phyloP scores from a whole-genome alignment of 2,113 vertebrate species.

The Dolichotis patagonum region DNA sequence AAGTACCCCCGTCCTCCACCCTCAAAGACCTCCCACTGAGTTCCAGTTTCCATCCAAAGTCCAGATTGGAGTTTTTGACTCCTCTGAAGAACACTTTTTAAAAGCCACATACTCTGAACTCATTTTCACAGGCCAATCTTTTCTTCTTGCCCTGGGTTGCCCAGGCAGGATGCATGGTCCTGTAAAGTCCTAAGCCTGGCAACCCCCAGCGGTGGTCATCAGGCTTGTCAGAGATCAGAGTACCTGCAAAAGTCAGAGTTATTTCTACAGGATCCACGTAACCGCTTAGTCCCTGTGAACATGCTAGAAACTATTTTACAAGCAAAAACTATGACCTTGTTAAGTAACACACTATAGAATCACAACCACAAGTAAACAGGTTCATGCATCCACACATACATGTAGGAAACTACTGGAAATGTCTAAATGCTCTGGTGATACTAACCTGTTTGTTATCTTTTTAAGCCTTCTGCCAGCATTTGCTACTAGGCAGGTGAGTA shows the following conservation, averaged over 20 bases:
- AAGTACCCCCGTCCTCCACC: slow-evolving; percentile 49
- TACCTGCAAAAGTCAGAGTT: neutral
- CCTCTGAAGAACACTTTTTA: neutral
- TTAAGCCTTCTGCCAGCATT: slow-evolving; percentile 14
- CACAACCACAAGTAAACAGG: slow-evolving; percentile 6
- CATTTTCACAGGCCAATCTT: neutral
- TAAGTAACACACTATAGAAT: neutral
- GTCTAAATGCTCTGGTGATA: neutral
- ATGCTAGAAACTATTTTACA: slow-evolving; percentile 4
- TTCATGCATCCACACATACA: neutral
- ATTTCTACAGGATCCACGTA: neutral
- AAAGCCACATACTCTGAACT: neutral
- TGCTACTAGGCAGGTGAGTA: slow-evolving; percentile 1
- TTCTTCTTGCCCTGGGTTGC: neutral
- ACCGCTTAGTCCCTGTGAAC: neutral
- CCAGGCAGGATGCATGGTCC: neutral
- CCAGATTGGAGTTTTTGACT: slow-evolving; percentile 65
- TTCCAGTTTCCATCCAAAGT: slow-evolving; percentile 66
- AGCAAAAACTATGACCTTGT: neutral
- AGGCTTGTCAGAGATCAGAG: neutral
- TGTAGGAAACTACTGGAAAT: neutral
- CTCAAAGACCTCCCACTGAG: slow-evolving; percentile 76
- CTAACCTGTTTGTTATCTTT: neutral
- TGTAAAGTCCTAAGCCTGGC: neutral
- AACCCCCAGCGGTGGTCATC: neutral